Percentiles rank a stretch among this genome's conserved stretches.
phyloP scores from a whole-genome alignment of 1,140 invertebrate genomes.

The Lethocerus indicus region DNA sequence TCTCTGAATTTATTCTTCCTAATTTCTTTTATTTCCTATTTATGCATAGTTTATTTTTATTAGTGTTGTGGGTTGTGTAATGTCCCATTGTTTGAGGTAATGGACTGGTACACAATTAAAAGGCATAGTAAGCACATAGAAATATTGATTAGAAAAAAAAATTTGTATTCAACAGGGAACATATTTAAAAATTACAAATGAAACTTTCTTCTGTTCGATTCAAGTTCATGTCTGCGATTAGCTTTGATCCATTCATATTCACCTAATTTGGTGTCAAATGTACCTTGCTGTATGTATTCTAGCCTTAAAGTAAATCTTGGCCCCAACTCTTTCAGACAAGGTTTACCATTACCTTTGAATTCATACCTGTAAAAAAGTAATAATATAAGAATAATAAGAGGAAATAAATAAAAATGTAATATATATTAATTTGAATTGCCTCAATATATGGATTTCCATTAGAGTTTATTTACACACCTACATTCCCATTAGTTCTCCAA shows the following conservation, averaged over 20 bases:
- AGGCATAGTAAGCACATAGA: background rate
- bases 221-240: slow-evolving; percentile 75
- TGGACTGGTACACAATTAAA: too few relatives aligned
- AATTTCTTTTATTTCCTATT: too few relatives aligned
- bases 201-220: slow-evolving; percentile 77
- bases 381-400: slow-evolving; percentile 10
- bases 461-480: too few relatives aligned
- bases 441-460: too few relatives aligned
- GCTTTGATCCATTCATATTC: slow-evolving; percentile 96
- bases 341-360: slow-evolving; percentile 42
- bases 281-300: slow-evolving; percentile 84
- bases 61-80: background rate
- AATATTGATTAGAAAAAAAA: background rate
- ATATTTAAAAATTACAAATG: slow-evolving; percentile 43
- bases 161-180: background rate
- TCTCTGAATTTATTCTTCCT: too few relatives aligned
- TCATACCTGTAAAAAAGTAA: slow-evolving; percentile 56
- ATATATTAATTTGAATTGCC: too few relatives aligned
- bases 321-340: slow-evolving; percentile 76
- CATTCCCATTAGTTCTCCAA: too few relatives aligned
- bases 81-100: too few relatives aligned
- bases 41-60: background rate
- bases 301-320: slow-evolving; percentile 90
- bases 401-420: too few relatives aligned
- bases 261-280: slow-evolving; percentile 90